phyloP scores from a whole-genome alignment of 2,888 invertebrate genomes.

The Acleris holmiana region DNA sequence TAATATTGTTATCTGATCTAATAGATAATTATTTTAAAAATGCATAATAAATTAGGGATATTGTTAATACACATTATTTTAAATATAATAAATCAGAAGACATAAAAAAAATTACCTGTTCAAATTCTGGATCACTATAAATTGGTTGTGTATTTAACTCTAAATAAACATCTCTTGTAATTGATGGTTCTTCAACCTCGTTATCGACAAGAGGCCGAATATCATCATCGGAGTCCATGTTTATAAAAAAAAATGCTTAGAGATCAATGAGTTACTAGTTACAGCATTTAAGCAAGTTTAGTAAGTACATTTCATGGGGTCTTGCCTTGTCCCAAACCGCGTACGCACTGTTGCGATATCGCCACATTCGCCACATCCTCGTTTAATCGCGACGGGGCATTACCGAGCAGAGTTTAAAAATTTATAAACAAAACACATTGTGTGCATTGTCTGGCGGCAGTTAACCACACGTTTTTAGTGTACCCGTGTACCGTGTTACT shows the following conservation, averaged over 20 bases:
- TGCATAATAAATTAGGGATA: no score
- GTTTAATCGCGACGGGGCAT: constrained; percentile 2
- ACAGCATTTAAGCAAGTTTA: not conserved
- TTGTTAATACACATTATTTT: no score
- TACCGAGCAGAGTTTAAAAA: constrained; percentile 11
- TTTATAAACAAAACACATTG: constrained; percentile 23
- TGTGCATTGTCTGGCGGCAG: not conserved
- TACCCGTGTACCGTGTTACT: not conserved
- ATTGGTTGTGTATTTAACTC: constrained; percentile 59
- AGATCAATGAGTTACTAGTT: constrained; percentile 17
- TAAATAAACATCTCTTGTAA: constrained; percentile 39
- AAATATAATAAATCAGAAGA: not conserved
- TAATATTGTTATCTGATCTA: no score
- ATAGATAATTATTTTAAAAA: no score
- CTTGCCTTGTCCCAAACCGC: constrained; percentile 6
- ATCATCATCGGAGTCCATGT: constrained; percentile 72
- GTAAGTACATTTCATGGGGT: constrained; percentile 2
- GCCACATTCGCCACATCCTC: constrained; percentile 15
- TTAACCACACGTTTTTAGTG: not conserved
- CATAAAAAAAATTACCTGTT: constrained; percentile 61
- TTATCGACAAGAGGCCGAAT: constrained; percentile 69
- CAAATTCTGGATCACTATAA: constrained; percentile 67
- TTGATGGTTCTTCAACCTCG: constrained; percentile 45
- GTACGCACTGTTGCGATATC: constrained; percentile 7
- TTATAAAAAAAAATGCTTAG: constrained; percentile 24